Percentiles rank a stretch among this genome's conserved stretches.
Conservation (phyloP, 2,797 vertebrate species). For the Rhadinocentrus ornatus region DNA sequence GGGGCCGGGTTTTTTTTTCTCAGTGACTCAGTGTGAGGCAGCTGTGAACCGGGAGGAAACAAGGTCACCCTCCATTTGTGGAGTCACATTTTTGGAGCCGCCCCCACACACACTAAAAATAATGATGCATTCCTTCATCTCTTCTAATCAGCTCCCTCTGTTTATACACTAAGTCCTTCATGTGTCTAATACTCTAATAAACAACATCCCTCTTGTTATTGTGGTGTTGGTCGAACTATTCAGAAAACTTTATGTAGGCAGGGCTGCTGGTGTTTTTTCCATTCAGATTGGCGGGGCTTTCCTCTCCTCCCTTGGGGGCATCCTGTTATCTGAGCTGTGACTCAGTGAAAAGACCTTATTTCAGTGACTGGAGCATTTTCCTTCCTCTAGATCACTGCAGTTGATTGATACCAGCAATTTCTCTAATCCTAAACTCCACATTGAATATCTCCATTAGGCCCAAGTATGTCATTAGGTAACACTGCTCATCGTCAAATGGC, state of each 20-base stretch:
- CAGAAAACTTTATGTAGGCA: constrained; percentile 41
- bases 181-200: neutral
- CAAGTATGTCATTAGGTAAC: neutral
- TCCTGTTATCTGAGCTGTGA: constrained; percentile 73
- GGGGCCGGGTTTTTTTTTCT: constrained; percentile 36
- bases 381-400: constrained; percentile 14
- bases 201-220: neutral
- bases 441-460: neutral
- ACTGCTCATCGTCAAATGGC: constrained; percentile 2
- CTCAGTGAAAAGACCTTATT: constrained; percentile 58
- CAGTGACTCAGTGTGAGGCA: constrained; percentile 43
- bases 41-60: constrained; percentile 66
- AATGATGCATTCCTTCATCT: constrained; percentile 21
- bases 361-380: constrained; percentile 36
- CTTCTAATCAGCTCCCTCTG: constrained; percentile 4
- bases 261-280: constrained; percentile 46
- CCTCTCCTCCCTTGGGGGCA: constrained; percentile 53
- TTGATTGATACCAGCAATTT: constrained; percentile 22
- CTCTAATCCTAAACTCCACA: constrained; percentile 10
- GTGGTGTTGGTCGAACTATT: neutral
- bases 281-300: constrained; percentile 69
- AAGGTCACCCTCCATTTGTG: constrained; percentile 57
- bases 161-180: neutral
- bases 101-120: constrained; percentile 1
- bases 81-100: constrained; percentile 40